These are phyloP conservation scores for Prunella strophiata DNA, from an alignment of 2,797 vertebrate species.

Conservation along the genomic window DNA sequence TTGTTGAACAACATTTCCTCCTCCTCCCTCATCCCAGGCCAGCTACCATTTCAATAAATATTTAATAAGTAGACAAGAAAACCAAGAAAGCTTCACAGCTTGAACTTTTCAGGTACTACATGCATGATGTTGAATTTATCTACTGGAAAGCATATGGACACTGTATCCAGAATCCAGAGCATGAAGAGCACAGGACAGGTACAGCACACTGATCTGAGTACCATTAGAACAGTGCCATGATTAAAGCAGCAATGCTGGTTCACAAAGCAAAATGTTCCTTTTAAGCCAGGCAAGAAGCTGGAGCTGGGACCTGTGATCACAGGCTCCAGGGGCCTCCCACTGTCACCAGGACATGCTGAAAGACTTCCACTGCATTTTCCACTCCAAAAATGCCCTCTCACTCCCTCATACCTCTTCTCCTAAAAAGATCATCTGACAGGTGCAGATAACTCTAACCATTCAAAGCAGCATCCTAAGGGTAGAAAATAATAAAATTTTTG, in stretches of 20 bases:
- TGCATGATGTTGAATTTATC: accelerated
- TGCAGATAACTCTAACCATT: not conserved
- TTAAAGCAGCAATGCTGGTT: not conserved
- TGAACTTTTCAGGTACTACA: not conserved
- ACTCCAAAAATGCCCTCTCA: not conserved
- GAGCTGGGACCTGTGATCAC: not conserved
- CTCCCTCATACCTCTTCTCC: not conserved
- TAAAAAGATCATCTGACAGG: not conserved
- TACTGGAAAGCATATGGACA: accelerated
- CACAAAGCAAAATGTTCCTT: not conserved
- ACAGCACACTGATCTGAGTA: not conserved
- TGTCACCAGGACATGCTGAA: not conserved
- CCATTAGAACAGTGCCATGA: accelerated
- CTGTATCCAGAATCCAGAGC: not conserved
- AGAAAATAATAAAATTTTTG: not conserved
- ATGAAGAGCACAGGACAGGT: not conserved
- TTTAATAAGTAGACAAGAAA: not conserved
- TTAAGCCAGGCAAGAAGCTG: not conserved
- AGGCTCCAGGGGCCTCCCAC: not conserved
- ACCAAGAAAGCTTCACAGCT: not conserved
- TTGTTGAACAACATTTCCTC: not conserved
- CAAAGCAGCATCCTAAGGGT: not conserved
- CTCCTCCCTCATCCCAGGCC: not conserved
- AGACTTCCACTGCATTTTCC: not conserved
- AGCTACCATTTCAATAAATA: not conserved